A percentile compares a stretch with the other conserved stretches of the same genome.
phyloP scores from a whole-genome alignment of 2,888 invertebrate genomes.

The Mesodorylaimus sp. region DNA sequence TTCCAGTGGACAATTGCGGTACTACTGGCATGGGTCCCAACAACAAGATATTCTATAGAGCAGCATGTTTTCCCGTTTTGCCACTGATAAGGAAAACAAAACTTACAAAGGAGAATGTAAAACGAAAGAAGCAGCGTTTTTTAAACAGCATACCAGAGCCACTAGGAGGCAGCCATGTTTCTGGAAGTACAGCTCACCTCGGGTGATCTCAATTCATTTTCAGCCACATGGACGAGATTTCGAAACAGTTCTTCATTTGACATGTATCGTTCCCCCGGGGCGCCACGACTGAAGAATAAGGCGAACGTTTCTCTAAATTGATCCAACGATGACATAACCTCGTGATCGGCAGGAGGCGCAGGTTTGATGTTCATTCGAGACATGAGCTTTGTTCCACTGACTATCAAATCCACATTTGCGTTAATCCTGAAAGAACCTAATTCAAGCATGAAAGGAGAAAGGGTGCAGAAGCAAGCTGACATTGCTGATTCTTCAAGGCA shows the following conservation, averaged over 20 bases:
- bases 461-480: too few species aligned
- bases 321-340: slow-evolving; percentile 22
- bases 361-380: slow-evolving; percentile 27
- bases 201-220: slow-evolving; percentile 11
- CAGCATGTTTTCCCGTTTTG: too few species aligned
- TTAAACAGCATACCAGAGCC: too few species aligned
- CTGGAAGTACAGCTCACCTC: slow-evolving; percentile 1
- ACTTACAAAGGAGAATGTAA: too few species aligned
- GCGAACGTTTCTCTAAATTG: slow-evolving; percentile 34
- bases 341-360: slow-evolving; percentile 22
- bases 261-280: slow-evolving; percentile 34
- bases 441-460: too few species aligned
- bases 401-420: slow-evolving; percentile 35
- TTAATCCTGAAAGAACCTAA: slow-evolving; percentile 27
- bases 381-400: slow-evolving; percentile 31
- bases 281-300: slow-evolving; percentile 32
- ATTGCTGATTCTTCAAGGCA: too few species aligned
- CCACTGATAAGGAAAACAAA: too few species aligned
- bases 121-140: too few species aligned
- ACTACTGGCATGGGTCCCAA: too few species aligned
- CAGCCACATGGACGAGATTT: slow-evolving; percentile 19
- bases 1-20: too few species aligned
- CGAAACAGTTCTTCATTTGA: slow-evolving; percentile 17
- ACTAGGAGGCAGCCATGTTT: too few species aligned
- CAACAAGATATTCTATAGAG: too few species aligned